These are phyloP conservation scores for Loriculus beryllinus DNA, from an alignment of 2,797 vertebrate species.

Conservation along the genomic window DNA sequence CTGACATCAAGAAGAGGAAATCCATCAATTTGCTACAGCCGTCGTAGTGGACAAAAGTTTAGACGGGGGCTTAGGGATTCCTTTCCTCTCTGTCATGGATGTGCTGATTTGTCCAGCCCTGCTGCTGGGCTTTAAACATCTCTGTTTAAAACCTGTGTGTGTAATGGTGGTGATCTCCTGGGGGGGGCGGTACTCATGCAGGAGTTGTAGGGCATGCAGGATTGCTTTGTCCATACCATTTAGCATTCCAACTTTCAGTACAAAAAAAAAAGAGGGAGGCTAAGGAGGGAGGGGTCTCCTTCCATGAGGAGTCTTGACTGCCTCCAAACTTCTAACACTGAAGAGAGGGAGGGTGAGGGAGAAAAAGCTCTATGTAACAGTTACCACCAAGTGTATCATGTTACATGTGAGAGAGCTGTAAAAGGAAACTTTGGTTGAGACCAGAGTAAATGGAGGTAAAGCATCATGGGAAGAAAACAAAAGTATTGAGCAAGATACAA, in stretches of 20 bases:
- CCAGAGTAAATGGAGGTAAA: background rate
- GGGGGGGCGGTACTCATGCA: fast-evolving
- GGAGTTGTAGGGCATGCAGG: background rate
- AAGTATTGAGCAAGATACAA: background rate
- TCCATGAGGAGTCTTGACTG: background rate
- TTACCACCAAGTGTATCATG: background rate
- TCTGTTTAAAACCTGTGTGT: background rate
- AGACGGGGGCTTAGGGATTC: background rate
- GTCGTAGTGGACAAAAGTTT: background rate
- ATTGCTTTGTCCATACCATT: background rate
- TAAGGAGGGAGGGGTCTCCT: background rate
- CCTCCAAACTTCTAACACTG: background rate
- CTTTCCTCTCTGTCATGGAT: background rate
- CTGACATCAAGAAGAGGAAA: background rate
- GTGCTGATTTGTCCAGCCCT: background rate
- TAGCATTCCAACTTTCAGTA: background rate
- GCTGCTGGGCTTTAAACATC: background rate
- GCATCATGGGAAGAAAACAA: background rate
- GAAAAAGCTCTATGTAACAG: fast-evolving
- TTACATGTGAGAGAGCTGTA: fast-evolving
- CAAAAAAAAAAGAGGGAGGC: background rate
- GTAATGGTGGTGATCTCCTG: background rate
- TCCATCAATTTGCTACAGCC: background rate
- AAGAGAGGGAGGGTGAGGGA: no score
- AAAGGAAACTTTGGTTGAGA: background rate